Percentiles rank a stretch among this genome's conserved stretches.
Evolutionary conservation across 2,888 invertebrate genomes (phyloP).

Genomic region (Clunio marinus): DNA sequence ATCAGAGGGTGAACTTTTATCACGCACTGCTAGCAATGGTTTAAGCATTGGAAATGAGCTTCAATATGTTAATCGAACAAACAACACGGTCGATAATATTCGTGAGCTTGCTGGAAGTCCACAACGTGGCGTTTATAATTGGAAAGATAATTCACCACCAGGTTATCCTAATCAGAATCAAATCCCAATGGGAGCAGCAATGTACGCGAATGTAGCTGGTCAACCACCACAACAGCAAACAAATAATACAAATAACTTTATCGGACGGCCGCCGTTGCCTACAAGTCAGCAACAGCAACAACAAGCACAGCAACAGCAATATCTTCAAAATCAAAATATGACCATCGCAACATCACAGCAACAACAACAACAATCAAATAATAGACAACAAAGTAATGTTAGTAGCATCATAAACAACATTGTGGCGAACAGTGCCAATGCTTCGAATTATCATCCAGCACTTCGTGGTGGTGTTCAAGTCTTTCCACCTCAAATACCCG

Average conservation of each 20-base stretch:
- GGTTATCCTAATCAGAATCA: constrained; percentile 51
- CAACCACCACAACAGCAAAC: constrained; percentile 41
- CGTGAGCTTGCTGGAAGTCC: constrained; percentile 84
- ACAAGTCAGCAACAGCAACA: constrained; percentile 47
- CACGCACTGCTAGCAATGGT: constrained; percentile 56
- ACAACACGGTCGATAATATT: constrained; percentile 79
- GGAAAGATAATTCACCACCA: constrained; percentile 69
- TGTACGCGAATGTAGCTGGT: constrained; percentile 50
- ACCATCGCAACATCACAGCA: constrained; percentile 41
- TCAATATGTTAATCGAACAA: constrained; percentile 60
- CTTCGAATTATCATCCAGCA: constrained; percentile 56
- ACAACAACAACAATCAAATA: constrained; percentile 30
- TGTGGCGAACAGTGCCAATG: constrained; percentile 20
- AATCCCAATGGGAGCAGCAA: constrained; percentile 45
- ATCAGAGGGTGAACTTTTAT: constrained; percentile 71
- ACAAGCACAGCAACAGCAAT: constrained; percentile 56
- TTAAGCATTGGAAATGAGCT: constrained; percentile 52
- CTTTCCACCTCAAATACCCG: constrained; percentile 58
- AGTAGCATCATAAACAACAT: constrained; percentile 34
- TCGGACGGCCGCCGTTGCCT: constrained; percentile 42
- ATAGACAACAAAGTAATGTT: constrained; percentile 27
- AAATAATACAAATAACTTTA: constrained; percentile 26
- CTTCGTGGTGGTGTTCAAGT: constrained; percentile 65
- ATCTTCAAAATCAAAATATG: constrained; percentile 53
- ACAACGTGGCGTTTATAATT: constrained; percentile 74